Base-by-base conservation (phyloP, 2,113 vertebrate genomes). In the Scortum barcoo region DNA sequence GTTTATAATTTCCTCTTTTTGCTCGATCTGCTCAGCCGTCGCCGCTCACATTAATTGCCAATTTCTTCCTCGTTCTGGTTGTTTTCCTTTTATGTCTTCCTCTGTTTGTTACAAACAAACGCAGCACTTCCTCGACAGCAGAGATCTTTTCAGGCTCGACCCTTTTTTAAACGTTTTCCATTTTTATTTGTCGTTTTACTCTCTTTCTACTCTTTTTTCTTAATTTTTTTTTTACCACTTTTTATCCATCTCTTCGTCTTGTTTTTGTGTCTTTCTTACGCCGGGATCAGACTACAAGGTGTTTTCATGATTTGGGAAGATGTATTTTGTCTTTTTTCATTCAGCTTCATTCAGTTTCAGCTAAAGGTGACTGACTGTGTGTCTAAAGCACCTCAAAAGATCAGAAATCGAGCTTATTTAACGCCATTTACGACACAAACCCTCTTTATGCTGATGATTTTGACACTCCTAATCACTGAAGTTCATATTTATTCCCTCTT, bases 81-180 rank as follows among this genome's bases (percentile, higher is more conserved):
- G 30, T 48, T 48, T 67, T 30, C 24, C 65, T 48, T 67, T 69
- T 69, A 69, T 51, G 66, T 14, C 26, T 68, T 50, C 46, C 51
- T 50, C 6, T 0, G 19, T 38, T 61, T 61, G 38, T 22, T 38
- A 22, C 58, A 11, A 61, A 61, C 58, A 61, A 61, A 22, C 17
- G 3, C 28, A 58, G 10, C 28, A 19, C 17, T 60, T 60, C 5
- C 48, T 50, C 17, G 19, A 50, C 48, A 20, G 48, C 19, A 50
- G 46, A 19, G 46, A 19, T 48, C 16, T 19, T 19, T 10, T 10
- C 28, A 33, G 28, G 57, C 33, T 5, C 14, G 26, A 28, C 54
- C 24, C 14, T 13, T 57, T 24, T 58, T 58, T 57, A 14, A 4
- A 7, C 22, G 42, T n/a, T 8, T 13, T 62, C 33, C 14, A 2